Percentiles rank a stretch among this genome's conserved stretches.
Conservation (phyloP, 2,797 vertebrate genomes). For the Helostoma temminkii region DNA sequence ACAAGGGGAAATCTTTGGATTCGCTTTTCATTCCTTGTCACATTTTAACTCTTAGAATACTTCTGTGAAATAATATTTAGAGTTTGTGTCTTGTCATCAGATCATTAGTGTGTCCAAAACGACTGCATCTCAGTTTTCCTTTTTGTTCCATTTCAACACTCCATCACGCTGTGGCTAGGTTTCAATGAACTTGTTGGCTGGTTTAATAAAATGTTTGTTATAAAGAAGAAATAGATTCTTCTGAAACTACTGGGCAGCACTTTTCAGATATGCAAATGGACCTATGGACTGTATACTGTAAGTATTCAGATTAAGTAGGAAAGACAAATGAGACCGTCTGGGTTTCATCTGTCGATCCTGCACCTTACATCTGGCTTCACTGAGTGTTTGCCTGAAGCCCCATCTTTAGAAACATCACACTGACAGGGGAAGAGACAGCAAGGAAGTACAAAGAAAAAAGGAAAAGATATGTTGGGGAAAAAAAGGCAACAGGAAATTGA, state of each 20-base stretch:
- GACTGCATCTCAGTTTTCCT: conserved; percentile 11
- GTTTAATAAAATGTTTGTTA: neutral
- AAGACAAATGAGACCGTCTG: conserved; percentile 24
- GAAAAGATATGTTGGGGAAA: neutral
- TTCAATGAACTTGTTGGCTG: conserved; percentile 20
- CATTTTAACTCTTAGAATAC: neutral
- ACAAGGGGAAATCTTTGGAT: neutral
- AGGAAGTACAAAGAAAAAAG: conserved; percentile 1
- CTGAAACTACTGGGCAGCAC: conserved; percentile 4
- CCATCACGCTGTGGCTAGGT: conserved; percentile 13
- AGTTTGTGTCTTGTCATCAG: conserved; percentile 28
- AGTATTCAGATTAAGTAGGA: conserved; percentile 24
- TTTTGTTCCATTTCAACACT: conserved; percentile 18
- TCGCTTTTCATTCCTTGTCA: conserved; percentile 8
- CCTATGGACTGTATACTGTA: conserved; percentile 3
- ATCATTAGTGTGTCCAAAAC: conserved; percentile 8
- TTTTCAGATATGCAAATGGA: conserved; percentile 36
- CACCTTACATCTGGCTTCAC: conserved; percentile 68
- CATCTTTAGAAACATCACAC: conserved; percentile 43
- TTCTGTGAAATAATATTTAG: conserved; percentile 14
- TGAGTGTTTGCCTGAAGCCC: conserved; percentile 54
- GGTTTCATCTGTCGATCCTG: conserved; percentile 24
- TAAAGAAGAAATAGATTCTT: neutral
- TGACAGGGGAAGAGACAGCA: conserved; percentile 30
- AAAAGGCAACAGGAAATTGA: neutral